Evolutionary conservation across 2,797 vertebrate genomes (phyloP), one percentile per base, ranked within the genome.

Genomic region (Neostethus bicornis): DNA sequence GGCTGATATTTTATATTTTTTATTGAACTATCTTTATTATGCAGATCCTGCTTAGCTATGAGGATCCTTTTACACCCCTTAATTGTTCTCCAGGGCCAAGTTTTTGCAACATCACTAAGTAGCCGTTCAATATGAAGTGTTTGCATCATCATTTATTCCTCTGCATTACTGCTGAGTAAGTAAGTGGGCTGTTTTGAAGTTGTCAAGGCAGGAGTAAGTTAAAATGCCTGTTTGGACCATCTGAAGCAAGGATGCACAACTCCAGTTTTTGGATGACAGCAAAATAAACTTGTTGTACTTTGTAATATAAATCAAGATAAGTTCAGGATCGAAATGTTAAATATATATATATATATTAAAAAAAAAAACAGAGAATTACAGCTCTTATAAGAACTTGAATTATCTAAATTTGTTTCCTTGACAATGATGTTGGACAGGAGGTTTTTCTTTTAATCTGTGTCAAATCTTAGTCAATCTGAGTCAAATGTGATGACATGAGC

Each of bases 91-190:
- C 47, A 23, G 4, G n/a, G 49, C 56, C 45, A 16, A 52, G 24
- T 45, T 70, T 66, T 58, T 34, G 25, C 51, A 67, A 37, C 67
- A 79, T 76, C 77, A 68, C 55, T 44, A 66, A 84, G 81, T 70
- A 85, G 83, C 79, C 51, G 17, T 74, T 82, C 72, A 57, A 50
- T 78, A 81, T 88, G 85, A 90, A 89, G 90, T 86, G 84, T 85
- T 78, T 70, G 62, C 52, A 67, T 77, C 51, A 77, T 66, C 61
- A 63, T 45, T 71, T 64, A 77, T 78, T 82, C 35, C 53, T 77
- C 52, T 51, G 52, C 56, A 37, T 63, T 63, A 70, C 42, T 24
- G 17, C 41, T 66, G 24, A 62, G 59, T 60, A 56, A 76, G 54
- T 57, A 63, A 72, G 24, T 43, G 57, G 68, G 53, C 42, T 76